Conservation (phyloP, 2,888 invertebrate species). For the Acheta domesticus region DNA sequence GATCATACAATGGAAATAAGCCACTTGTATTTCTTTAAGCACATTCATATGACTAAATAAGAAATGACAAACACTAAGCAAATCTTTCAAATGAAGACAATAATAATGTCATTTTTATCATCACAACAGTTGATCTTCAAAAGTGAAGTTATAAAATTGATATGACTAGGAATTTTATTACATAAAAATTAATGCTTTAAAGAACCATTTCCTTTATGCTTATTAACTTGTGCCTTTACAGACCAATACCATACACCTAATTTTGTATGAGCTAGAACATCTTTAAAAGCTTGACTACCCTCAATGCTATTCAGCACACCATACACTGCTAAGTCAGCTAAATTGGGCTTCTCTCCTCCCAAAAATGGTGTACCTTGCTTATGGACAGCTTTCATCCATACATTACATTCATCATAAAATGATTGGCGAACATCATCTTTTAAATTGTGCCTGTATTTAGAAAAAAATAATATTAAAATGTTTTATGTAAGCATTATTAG, state of each 20-base stretch:
- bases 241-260: constrained; percentile 75
- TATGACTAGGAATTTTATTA: no score
- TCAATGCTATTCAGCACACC: constrained; percentile 90
- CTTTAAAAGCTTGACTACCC: constrained; percentile 85
- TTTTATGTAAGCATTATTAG: not conserved
- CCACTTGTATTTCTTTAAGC: not conserved
- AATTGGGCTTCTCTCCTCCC: constrained; percentile 81
- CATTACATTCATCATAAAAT: constrained; percentile 82
- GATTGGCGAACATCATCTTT: constrained; percentile 85
- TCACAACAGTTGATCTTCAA: no score
- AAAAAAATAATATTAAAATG: constrained; percentile 21
- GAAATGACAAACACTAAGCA: not conserved
- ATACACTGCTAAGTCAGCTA: constrained; percentile 89
- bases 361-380: constrained; percentile 70
- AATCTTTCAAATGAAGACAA: not conserved
- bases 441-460: constrained; percentile 65
- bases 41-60: constrained; percentile 19
- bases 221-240: constrained; percentile 63
- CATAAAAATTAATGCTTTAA: no score
- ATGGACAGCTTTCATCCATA: constrained; percentile 71
- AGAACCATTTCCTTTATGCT: constrained; percentile 53
- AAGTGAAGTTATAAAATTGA: no score
- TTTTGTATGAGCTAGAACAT: constrained; percentile 68
- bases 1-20: no score
- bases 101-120: no score